phyloP scores from a whole-genome alignment of 2,113 vertebrate species.

The Podarcis raffonei region DNA sequence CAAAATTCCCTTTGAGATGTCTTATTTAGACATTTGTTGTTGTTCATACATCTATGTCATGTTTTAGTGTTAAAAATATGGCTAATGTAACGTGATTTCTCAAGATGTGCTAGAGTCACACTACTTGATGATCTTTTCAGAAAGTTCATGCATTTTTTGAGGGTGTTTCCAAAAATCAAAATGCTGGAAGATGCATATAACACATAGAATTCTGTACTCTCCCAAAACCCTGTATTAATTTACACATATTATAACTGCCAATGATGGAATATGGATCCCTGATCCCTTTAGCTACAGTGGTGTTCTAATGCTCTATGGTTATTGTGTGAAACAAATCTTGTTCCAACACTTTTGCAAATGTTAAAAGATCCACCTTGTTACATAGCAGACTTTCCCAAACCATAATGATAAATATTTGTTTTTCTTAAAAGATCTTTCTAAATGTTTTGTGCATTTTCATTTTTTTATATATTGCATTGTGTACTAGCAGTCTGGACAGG shows the following conservation, averaged over 20 bases:
- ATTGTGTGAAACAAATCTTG: background rate
- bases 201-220: background rate
- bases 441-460: background rate
- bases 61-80: background rate
- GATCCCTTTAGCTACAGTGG: background rate
- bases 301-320: background rate
- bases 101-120: background rate
- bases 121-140: background rate
- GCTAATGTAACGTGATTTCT: background rate
- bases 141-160: background rate
- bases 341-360: background rate
- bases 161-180: background rate
- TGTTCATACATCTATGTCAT: background rate
- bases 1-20: constrained; percentile 6
- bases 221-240: background rate
- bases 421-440: constrained; percentile 37
- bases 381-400: background rate
- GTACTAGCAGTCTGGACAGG: constrained; percentile 1
- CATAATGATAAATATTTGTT: constrained; percentile 54
- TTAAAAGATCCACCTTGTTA: background rate
- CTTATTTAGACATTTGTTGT: background rate
- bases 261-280: background rate
- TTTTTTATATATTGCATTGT: background rate
- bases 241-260: background rate
- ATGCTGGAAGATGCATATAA: background rate